Percentiles rank a stretch among this genome's conserved stretches.
Evolutionary conservation across 2,797 vertebrate genomes (phyloP).

Genomic region (Holocentrus rufus): DNA sequence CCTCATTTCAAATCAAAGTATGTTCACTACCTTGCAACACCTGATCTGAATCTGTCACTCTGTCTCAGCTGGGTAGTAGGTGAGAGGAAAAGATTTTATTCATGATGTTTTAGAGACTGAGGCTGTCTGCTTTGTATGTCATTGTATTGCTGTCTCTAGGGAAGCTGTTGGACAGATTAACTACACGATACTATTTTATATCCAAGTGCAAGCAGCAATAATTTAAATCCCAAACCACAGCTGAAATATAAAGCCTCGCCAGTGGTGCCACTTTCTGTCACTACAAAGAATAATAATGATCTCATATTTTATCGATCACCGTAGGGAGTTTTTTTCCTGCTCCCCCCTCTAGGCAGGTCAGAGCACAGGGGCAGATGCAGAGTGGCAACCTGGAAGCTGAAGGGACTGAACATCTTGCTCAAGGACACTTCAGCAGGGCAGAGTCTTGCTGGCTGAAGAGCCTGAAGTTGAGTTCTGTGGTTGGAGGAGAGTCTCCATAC

Average conservation of each 20-base stretch:
- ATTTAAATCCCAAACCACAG: slow-evolving; percentile 27
- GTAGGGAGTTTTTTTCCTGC: slow-evolving; percentile 9
- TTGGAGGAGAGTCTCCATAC: too few species aligned
- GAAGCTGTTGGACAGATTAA: neutral
- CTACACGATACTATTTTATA: slow-evolving; percentile 4
- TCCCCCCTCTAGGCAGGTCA: slow-evolving; percentile 49
- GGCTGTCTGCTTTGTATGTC: neutral
- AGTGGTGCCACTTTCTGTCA: slow-evolving; percentile 36
- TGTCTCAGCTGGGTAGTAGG: neutral
- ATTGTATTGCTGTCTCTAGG: neutral
- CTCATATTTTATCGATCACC: slow-evolving; percentile 55
- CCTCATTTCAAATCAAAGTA: slow-evolving; percentile 7
- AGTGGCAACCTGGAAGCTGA: neutral
- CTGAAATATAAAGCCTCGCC: slow-evolving; percentile 18
- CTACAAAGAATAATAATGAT: slow-evolving; percentile 38
- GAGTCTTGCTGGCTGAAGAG: neutral
- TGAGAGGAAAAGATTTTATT: slow-evolving; percentile 1
- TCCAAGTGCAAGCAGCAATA: neutral
- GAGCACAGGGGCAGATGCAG: slow-evolving; percentile 32
- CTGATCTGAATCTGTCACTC: neutral
- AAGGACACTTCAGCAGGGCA: slow-evolving; percentile 22
- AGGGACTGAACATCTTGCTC: slow-evolving; percentile 30
- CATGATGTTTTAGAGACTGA: slow-evolving; percentile 13
- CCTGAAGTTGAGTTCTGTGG: too few species aligned
- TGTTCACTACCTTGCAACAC: neutral